A percentile compares a stretch with the other conserved stretches of the same genome.
Conservation (phyloP, 2,113 vertebrate genomes). For the Sorex fumeus region DNA sequence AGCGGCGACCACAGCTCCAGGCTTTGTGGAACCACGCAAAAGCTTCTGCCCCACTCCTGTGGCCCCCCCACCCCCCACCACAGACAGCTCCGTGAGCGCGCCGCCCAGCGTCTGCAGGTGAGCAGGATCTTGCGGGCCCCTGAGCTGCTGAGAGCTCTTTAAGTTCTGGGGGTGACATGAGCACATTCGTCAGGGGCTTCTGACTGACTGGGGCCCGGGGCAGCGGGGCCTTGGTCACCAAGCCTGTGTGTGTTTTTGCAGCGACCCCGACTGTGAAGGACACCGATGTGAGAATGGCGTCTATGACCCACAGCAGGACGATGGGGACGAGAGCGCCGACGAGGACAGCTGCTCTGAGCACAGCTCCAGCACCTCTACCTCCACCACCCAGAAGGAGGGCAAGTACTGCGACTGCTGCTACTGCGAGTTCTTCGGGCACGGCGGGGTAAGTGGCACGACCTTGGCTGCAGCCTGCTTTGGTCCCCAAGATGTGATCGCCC, state of each 20-base stretch:
- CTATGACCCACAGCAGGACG: constrained; percentile 95
- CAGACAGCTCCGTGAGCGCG: constrained; percentile 93
- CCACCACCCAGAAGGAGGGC: constrained; percentile 99
- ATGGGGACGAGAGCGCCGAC: constrained; percentile 97
- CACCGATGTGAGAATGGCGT: constrained; percentile 96
- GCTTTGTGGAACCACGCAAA: constrained; percentile 94
- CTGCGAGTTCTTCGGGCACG: constrained; percentile 99
- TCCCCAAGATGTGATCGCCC: too few relatives aligned
- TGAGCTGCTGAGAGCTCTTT: too few relatives aligned
- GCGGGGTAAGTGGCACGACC: constrained; percentile 92
- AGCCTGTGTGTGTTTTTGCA: constrained; percentile 76
- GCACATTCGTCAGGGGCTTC: too few relatives aligned
- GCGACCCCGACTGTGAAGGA: constrained; percentile 98
- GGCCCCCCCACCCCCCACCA: constrained; percentile 90
- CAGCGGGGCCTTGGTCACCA: too few relatives aligned
- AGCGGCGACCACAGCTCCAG: constrained; percentile 92
- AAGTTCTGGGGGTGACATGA: too few relatives aligned
- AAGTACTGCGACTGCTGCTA: constrained; percentile 99
- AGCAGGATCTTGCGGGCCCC: constrained; percentile 49
- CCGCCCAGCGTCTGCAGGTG: constrained; percentile 98
- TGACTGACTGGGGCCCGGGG: too few relatives aligned
- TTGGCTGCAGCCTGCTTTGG: too few relatives aligned
- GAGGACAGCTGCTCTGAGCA: constrained; percentile 99
- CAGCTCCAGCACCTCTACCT: constrained; percentile 99
- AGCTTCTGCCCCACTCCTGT: constrained; percentile 93